Evolutionary conservation across 1,140 invertebrate genomes (phyloP).

Genomic region (Euura saliciscinereae): DNA sequence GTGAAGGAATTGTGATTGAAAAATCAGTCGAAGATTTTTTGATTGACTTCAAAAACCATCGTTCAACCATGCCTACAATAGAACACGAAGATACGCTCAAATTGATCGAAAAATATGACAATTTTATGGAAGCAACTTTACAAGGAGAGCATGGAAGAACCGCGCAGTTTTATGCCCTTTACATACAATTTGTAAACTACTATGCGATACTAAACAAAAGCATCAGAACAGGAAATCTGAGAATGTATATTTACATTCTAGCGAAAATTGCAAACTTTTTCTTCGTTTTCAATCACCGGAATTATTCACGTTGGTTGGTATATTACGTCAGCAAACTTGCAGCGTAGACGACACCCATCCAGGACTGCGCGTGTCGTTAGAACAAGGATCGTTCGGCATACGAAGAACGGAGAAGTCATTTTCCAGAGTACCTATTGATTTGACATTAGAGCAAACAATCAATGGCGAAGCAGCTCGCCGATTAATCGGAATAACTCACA

Average conservation of each 20-base stretch:
- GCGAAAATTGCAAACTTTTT: constrained; percentile 34
- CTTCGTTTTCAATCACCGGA: constrained; percentile 32
- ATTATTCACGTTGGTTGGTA: constrained; percentile 26
- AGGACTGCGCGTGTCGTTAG: constrained; percentile 22
- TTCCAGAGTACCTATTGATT: constrained; percentile 34
- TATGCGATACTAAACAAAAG: constrained; percentile 28
- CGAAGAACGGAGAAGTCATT: constrained; percentile 34
- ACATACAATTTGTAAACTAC: constrained; percentile 28
- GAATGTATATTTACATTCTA: constrained; percentile 26
- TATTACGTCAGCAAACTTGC: constrained; percentile 20
- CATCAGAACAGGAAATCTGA: constrained; percentile 31
- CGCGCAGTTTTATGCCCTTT: constrained; percentile 29
- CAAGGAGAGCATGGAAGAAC: constrained; percentile 28
- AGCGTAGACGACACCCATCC: constrained; percentile 38
- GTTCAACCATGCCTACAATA: constrained; percentile 22
- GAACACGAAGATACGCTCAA: constrained; percentile 19
- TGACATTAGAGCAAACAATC: constrained; percentile 39
- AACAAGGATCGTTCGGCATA: constrained; percentile 34
- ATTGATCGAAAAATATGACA: constrained; percentile 31
- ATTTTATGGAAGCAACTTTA: constrained; percentile 26
- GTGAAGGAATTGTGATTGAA: constrained; percentile 28
- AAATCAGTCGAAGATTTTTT: constrained; percentile 22
- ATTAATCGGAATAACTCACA: constrained; percentile 20
- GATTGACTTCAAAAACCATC: constrained; percentile 1
- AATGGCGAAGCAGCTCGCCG: constrained; percentile 24